phyloP scores from a whole-genome alignment of 2,888 invertebrate genomes.

The Aplocera efformata region DNA sequence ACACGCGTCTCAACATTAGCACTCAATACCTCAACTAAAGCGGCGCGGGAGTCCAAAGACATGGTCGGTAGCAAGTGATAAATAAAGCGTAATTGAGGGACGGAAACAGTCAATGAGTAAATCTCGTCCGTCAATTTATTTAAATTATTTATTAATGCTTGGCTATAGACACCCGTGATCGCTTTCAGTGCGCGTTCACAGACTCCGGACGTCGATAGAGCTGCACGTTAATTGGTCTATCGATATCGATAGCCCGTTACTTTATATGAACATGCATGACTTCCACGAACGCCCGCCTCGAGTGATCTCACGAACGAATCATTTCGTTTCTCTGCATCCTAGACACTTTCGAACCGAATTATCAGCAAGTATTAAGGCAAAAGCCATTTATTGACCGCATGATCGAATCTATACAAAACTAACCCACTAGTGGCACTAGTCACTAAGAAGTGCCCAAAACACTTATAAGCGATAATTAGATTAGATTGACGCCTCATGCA shows the following conservation, averaged over 20 bases:
- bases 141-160: constrained; percentile 80
- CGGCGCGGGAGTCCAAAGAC: constrained; percentile 52
- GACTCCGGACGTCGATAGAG: constrained; percentile 65
- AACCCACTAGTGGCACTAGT: too few relatives aligned
- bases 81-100: constrained; percentile 79
- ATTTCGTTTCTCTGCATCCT: too few relatives aligned
- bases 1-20: constrained; percentile 28
- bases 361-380: too few relatives aligned
- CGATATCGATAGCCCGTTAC: constrained; percentile 34
- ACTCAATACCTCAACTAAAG: constrained; percentile 33
- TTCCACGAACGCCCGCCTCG: neutral
- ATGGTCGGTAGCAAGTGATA: constrained; percentile 72
- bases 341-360: too few relatives aligned
- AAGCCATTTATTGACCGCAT: too few relatives aligned
- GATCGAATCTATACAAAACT: too few relatives aligned
- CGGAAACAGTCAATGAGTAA: constrained; percentile 80
- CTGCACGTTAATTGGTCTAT: constrained; percentile 37
- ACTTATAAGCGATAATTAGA: too few relatives aligned
- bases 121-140: constrained; percentile 81
- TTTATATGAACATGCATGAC: constrained; percentile 2
- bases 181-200: constrained; percentile 69
- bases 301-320: too few relatives aligned
- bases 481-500: too few relatives aligned
- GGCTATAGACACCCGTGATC: constrained; percentile 79
- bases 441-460: too few relatives aligned